Percentiles rank a stretch among this genome's conserved stretches.
Evolutionary conservation across 35 echinoderm and acorn worm genomes (phyloP).

Genomic region (Heliocidaris tuberculata): DNA sequence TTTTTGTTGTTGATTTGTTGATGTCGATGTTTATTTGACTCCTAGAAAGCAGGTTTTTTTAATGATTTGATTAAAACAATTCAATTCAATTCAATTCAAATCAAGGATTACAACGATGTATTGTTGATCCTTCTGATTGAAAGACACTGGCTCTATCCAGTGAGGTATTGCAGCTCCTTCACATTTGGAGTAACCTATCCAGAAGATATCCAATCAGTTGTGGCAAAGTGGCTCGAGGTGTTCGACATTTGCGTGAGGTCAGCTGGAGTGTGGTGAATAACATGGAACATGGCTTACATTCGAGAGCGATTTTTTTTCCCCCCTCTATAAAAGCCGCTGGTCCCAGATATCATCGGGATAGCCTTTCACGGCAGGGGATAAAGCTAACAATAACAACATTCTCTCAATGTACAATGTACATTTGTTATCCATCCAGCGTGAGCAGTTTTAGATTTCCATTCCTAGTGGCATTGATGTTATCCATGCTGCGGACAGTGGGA

Average conservation of each 20-base stretch:
- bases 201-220: not conserved
- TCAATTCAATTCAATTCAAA: not conserved
- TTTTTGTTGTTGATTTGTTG: no score
- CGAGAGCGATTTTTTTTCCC: not conserved
- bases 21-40: no score
- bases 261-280: slow-evolving; percentile 9
- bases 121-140: not conserved
- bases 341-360: not conserved
- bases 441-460: not conserved
- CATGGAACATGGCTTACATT: not conserved
- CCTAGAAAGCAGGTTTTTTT: no score
- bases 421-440: slow-evolving; percentile 11
- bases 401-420: slow-evolving; percentile 25
- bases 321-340: not conserved
- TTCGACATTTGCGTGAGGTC: not conserved
- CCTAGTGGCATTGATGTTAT: not conserved
- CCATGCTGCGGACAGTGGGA: not conserved
- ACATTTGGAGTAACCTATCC: not conserved
- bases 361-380: slow-evolving; percentile 15
- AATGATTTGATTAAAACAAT: not conserved
- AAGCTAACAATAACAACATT: slow-evolving; percentile 33
- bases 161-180: no score
- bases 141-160: no score
- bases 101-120: not conserved
- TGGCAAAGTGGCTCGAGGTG: not conserved